These are phyloP conservation scores for zebrafish (Danio rerio) DNA, from an alignment of 2,113 vertebrate genomes.

Conservation along the genomic window DNA sequence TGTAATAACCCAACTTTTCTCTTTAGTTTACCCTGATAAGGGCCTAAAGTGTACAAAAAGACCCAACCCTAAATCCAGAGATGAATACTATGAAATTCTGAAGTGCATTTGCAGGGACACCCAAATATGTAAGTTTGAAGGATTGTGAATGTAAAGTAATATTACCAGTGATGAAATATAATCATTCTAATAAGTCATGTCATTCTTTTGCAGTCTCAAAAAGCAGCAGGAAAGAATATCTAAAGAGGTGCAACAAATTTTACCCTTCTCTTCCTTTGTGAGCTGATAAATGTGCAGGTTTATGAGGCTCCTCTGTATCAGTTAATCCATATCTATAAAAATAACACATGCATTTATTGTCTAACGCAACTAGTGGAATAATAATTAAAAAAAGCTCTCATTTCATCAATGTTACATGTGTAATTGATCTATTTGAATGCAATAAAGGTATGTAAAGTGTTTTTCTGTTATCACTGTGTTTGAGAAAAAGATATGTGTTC, in stretches of 20 bases:
- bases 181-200: background rate
- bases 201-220: background rate
- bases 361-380: no score
- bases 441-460: conserved; percentile 17
- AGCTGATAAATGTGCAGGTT: background rate
- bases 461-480: background rate
- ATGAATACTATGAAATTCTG: background rate
- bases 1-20: background rate
- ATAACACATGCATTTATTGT: no score
- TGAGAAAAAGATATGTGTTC: background rate
- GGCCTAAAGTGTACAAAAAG: background rate
- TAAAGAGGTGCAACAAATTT: background rate
- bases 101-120: background rate
- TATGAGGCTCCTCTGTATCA: background rate
- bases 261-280: background rate
- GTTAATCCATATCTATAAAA: background rate
- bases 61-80: background rate
- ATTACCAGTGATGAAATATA: background rate
- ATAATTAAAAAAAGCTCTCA: background rate
- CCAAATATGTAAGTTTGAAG: background rate
- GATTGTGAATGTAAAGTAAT: background rate
- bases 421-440: background rate
- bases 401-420: background rate
- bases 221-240: background rate
- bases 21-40: background rate